Evolutionary conservation across 1,140 invertebrate genomes (phyloP).

Genomic region (Caenorhabditis latens): DNA sequence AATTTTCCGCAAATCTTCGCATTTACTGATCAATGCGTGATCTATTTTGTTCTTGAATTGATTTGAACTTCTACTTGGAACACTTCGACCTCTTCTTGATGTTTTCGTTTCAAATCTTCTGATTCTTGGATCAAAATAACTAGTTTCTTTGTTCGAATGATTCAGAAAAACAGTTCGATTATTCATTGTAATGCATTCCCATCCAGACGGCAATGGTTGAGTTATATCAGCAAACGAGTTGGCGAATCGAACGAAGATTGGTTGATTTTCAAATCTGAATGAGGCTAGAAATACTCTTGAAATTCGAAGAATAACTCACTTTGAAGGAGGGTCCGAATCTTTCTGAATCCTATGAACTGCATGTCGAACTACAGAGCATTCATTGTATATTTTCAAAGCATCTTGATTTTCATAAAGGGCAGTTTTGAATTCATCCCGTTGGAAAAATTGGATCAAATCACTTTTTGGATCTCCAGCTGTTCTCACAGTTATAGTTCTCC

Average conservation of each 20-base stretch:
- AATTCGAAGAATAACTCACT: neutral
- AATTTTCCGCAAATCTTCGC: constrained; percentile 53
- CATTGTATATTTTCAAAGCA: constrained; percentile 24
- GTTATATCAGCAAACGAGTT: constrained; percentile 42
- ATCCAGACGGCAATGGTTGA: constrained; percentile 4
- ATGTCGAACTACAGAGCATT: constrained; percentile 38
- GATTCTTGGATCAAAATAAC: constrained; percentile 29
- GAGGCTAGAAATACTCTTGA: neutral
- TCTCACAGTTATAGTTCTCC: neutral
- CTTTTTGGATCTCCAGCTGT: constrained; percentile 25
- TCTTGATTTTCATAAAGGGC: constrained; percentile 25
- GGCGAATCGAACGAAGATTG: constrained; percentile 24
- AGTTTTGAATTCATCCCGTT: constrained; percentile 47
- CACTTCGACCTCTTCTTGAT: constrained; percentile 20
- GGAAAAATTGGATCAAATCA: constrained; percentile 44
- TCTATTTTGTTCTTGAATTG: constrained; percentile 5
- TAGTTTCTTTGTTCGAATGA: constrained; percentile 18
- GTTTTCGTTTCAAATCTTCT: constrained; percentile 48
- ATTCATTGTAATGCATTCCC: constrained; percentile 30
- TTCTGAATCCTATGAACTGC: constrained; percentile 48
- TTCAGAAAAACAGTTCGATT: constrained; percentile 43
- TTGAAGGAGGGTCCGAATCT: constrained; percentile 7
- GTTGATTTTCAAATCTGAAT: constrained; percentile 30
- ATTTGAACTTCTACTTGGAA: constrained; percentile 33
- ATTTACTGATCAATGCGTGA: constrained; percentile 32